phyloP scores from a whole-genome alignment of 2,888 invertebrate species.

The Physocephala rufipes region DNA sequence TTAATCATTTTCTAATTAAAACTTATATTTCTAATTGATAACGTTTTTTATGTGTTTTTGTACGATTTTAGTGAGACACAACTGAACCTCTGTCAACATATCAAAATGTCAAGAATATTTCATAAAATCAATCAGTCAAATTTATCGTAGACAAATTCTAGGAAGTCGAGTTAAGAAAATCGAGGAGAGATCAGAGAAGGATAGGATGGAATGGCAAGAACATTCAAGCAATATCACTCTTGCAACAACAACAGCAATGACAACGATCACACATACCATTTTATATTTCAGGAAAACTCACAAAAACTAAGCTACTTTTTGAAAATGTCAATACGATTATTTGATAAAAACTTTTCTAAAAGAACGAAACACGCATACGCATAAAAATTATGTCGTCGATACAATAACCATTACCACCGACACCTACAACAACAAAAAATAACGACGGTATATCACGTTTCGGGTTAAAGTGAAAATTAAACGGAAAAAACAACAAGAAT shows the following conservation, averaged over 20 bases:
- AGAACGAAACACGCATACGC: too few relatives aligned
- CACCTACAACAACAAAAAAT: not conserved
- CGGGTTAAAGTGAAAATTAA: not conserved
- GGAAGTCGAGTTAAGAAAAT: not conserved
- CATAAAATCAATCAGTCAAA: too few relatives aligned
- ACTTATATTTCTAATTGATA: too few relatives aligned
- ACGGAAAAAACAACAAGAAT: not conserved
- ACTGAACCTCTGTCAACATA: too few relatives aligned
- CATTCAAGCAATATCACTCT: not conserved
- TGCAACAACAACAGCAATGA: not conserved
- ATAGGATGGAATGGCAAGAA: not conserved
- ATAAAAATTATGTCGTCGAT: not conserved
- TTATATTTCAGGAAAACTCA: not conserved
- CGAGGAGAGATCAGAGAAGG: not conserved
- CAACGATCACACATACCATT: not conserved
- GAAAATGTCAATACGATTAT: conserved; percentile 4
- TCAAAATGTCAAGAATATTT: too few relatives aligned
- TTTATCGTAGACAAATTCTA: not conserved
- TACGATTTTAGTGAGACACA: too few relatives aligned
- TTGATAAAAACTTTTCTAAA: too few relatives aligned
- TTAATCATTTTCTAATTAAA: too few relatives aligned
- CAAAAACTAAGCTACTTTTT: too few relatives aligned
- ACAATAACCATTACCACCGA: not conserved
- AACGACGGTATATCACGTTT: not conserved
- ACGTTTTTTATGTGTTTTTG: too few relatives aligned